Conservation (phyloP, 2,888 invertebrate species). For the Aporophyla lueneburgensis region DNA sequence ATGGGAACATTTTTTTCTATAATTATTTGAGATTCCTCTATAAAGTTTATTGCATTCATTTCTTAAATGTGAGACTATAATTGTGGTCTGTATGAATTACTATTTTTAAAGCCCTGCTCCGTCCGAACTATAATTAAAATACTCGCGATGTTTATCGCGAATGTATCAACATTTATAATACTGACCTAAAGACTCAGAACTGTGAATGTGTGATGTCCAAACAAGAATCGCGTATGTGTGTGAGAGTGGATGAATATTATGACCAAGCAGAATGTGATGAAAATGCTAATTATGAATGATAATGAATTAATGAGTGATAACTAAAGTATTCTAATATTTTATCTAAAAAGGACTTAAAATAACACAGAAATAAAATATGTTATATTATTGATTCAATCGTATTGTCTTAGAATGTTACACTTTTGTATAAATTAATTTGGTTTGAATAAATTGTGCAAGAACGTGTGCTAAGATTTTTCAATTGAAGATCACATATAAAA, state of each 20-base stretch:
- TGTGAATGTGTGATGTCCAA: conserved; percentile 65
- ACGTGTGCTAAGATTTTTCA: conserved; percentile 1
- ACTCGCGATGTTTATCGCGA: conserved; percentile 51
- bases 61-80: conserved; percentile 52
- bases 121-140: conserved; percentile 59
- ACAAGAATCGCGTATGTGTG: conserved; percentile 66
- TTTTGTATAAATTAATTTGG: conserved; percentile 23
- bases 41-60: conserved; percentile 54
- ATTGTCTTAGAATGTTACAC: conserved; percentile 29
- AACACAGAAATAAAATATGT: conserved; percentile 44
- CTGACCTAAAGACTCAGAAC: conserved; percentile 59
- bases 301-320: conserved; percentile 71
- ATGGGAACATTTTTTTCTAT: conserved; percentile 68
- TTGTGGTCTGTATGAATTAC: conserved; percentile 52
- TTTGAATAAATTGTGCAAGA: conserved; percentile 19
- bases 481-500: conserved; percentile 59
- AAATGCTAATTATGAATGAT: conserved; percentile 74
- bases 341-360: conserved; percentile 50
- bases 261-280: conserved; percentile 71
- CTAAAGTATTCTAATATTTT: conserved; percentile 57
- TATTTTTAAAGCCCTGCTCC: conserved; percentile 57
- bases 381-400: conserved; percentile 56
- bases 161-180: conserved; percentile 58
- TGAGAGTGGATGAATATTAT: conserved; percentile 67
- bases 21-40: conserved; percentile 63